A percentile compares a stretch with the other conserved stretches of the same genome.
Evolutionary conservation across 64 coral and sea anemone species (phyloP).

Genomic region (Hydrozoanthus tunicans): DNA sequence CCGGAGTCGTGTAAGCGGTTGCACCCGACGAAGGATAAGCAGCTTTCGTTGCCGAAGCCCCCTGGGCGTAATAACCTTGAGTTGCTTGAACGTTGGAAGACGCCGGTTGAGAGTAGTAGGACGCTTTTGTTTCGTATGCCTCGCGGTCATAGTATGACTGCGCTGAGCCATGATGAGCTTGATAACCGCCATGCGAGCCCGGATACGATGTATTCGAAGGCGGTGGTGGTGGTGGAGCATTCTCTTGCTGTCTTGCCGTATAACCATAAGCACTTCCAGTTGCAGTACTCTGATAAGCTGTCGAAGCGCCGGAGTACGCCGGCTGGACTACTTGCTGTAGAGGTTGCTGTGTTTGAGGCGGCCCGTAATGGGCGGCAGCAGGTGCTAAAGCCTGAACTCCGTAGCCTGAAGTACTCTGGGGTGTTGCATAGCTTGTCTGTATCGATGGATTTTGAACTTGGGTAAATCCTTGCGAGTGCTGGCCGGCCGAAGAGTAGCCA

Average conservation of each 20-base stretch:
- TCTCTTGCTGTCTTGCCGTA: constrained; percentile 95
- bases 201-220: constrained; percentile 83
- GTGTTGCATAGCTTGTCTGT: constrained; percentile 93
- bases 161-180: constrained; percentile 82
- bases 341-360: constrained; percentile 80
- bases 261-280: constrained; percentile 95
- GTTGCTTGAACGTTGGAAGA: constrained; percentile 79
- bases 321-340: constrained; percentile 74
- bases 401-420: constrained; percentile 89
- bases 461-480: constrained; percentile 96
- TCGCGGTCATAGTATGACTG: constrained; percentile 84
- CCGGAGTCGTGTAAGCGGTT: constrained; percentile 77
- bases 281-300: constrained; percentile 71
- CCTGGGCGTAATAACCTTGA: constrained; percentile 90
- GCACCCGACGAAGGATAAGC: constrained; percentile 82
- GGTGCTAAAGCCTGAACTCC: constrained; percentile 89
- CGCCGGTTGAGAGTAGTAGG: constrained; percentile 86
- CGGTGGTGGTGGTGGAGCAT: constrained; percentile 92
- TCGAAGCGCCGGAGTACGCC: constrained; percentile 78
- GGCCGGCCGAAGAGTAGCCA: constrained; percentile 96
- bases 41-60: constrained; percentile 75
- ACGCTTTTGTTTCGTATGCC: constrained; percentile 85
- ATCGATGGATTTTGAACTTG: constrained; percentile 98
- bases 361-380: constrained; percentile 81
- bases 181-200: constrained; percentile 70